phyloP scores from a whole-genome alignment of 2,113 vertebrate species.

The Oryzias woworae region DNA sequence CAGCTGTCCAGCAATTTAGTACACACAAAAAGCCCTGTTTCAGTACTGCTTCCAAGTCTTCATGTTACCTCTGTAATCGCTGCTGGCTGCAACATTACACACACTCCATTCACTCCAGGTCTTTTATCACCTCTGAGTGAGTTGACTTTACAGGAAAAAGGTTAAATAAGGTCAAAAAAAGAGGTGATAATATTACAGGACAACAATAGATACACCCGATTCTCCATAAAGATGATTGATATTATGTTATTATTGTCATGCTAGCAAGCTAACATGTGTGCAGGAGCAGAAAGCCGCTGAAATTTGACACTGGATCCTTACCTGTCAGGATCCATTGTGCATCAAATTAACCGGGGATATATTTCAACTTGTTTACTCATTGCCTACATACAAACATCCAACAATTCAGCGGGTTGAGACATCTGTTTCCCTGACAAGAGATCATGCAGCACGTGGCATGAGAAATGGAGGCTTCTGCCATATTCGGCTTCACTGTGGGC shows the following conservation, averaged over 20 bases:
- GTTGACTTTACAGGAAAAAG: constrained; percentile 56
- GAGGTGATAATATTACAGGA: constrained; percentile 52
- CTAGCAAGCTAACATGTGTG: constrained; percentile 35
- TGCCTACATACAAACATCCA: constrained; percentile 59
- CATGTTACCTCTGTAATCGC: constrained; percentile 71
- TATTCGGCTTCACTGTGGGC: constrained; percentile 57
- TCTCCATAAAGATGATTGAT: background rate
- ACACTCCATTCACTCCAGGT: constrained; percentile 57
- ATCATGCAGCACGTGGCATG: constrained; percentile 46
- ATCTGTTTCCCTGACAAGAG: constrained; percentile 69
- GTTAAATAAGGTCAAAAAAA: constrained; percentile 50
- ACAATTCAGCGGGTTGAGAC: constrained; percentile 52
- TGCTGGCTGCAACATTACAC: constrained; percentile 70
- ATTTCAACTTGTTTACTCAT: constrained; percentile 71
- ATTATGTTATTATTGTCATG: constrained; percentile 28
- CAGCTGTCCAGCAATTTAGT: constrained; percentile 75
- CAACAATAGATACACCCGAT: constrained; percentile 22
- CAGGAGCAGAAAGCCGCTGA: constrained; percentile 47
- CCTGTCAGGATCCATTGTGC: constrained; percentile 75
- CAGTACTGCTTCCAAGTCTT: constrained; percentile 71
- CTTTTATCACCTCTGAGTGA: constrained; percentile 57
- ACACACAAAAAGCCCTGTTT: constrained; percentile 66
- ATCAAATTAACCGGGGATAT: constrained; percentile 76
- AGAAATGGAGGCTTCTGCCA: constrained; percentile 58
- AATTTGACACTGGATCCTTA: constrained; percentile 49